phyloP scores from a whole-genome alignment of 2,797 vertebrate species.

The Sciaenops ocellatus region DNA sequence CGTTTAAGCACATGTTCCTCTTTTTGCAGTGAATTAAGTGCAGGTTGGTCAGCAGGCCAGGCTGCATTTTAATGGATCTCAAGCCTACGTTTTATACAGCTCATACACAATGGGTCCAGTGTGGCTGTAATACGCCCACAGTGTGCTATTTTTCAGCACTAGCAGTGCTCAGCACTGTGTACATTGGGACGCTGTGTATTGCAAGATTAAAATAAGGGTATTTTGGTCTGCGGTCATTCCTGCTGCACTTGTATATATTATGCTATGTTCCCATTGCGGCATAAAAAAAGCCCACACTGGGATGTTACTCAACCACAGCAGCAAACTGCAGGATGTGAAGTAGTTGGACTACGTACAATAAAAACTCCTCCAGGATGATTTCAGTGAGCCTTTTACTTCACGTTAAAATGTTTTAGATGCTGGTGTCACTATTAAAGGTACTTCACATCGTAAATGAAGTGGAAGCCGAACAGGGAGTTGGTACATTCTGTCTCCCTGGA shows the following conservation, averaged over 20 bases:
- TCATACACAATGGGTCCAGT: slow-evolving; percentile 69
- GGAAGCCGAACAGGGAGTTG: slow-evolving; percentile 5
- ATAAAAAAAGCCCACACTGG: slow-evolving; percentile 33
- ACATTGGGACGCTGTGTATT: slow-evolving; percentile 45
- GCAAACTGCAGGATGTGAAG: slow-evolving; percentile 37
- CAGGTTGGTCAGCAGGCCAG: slow-evolving; percentile 46
- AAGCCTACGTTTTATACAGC: slow-evolving; percentile 65
- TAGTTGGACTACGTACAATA: slow-evolving; percentile 19
- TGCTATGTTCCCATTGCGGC: slow-evolving; percentile 29
- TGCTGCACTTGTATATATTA: slow-evolving; percentile 57
- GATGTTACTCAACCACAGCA: slow-evolving; percentile 44
- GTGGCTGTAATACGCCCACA: slow-evolving; percentile 68
- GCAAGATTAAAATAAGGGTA: slow-evolving; percentile 61
- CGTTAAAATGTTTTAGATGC: slow-evolving; percentile 18
- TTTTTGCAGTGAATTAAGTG: slow-evolving; percentile 60
- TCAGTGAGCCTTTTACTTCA: slow-evolving; percentile 34
- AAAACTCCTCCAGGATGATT: slow-evolving; percentile 37
- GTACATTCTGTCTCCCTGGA: background rate
- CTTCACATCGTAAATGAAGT: slow-evolving; percentile 10
- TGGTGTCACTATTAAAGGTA: slow-evolving; percentile 6
- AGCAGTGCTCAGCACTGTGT: slow-evolving; percentile 45
- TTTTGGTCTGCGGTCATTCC: slow-evolving; percentile 50
- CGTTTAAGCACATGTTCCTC: slow-evolving; percentile 54
- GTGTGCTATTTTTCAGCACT: slow-evolving; percentile 66
- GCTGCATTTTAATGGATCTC: slow-evolving; percentile 72